Conservation (phyloP, 2,113 vertebrate species). For the Tetrao urogallus region DNA sequence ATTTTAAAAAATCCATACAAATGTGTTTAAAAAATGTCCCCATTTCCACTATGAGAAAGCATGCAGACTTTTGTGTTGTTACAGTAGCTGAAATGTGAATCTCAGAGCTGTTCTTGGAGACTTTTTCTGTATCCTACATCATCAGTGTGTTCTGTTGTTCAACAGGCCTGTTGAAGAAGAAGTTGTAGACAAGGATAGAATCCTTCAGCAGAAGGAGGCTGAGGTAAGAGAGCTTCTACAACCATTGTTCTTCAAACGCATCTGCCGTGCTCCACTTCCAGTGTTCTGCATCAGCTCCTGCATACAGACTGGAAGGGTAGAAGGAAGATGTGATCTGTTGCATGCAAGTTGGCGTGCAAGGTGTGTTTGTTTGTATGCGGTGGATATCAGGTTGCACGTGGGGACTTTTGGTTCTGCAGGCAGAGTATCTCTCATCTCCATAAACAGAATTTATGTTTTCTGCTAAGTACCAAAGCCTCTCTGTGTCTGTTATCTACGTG, state of each 20-base stretch:
- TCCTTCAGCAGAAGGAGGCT: conserved; percentile 92
- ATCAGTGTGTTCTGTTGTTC: neutral
- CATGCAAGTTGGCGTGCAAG: neutral
- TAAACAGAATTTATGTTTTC: neutral
- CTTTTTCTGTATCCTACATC: neutral
- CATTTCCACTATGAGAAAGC: neutral
- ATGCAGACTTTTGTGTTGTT: neutral
- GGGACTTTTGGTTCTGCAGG: neutral
- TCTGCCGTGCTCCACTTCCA: neutral
- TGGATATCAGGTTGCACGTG: neutral
- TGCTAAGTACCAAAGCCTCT: neutral
- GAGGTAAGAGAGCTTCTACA: conserved; percentile 79
- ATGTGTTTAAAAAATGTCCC: neutral
- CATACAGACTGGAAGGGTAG: neutral
- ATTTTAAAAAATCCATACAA: neutral
- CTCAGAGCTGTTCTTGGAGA: neutral
- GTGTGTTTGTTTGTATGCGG: neutral
- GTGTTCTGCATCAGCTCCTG: neutral
- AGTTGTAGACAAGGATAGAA: conserved; percentile 92
- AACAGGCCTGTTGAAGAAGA: conserved; percentile 88
- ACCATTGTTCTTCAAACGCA: neutral
- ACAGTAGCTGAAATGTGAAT: neutral
- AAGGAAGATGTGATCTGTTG: neutral
- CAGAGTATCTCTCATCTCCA: neutral
- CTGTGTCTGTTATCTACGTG: neutral